A percentile compares a stretch with the other conserved stretches of the same genome.
phyloP scores from a whole-genome alignment of 2,797 vertebrate species.

The Carapus acus region DNA sequence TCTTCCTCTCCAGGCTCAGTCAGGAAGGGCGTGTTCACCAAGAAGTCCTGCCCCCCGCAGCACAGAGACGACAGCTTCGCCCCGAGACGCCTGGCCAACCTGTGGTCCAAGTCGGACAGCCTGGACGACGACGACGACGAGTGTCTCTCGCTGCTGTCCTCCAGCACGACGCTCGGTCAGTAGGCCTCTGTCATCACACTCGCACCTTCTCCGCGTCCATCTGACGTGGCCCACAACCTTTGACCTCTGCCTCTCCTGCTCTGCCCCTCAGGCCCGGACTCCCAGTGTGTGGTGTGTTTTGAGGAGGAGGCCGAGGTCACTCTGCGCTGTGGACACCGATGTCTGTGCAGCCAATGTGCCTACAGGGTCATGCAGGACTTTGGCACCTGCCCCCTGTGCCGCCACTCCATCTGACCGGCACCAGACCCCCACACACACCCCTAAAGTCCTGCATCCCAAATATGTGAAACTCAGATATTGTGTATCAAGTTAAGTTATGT shows the following conservation, averaged over 20 bases:
- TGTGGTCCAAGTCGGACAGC: background rate
- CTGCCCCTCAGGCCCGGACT: background rate
- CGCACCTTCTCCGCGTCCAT: no score
- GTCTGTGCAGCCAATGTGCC: slow-evolving; percentile 66
- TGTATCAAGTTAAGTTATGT: no score
- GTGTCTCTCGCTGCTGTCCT: background rate
- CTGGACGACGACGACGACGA: background rate
- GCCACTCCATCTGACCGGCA: slow-evolving; percentile 14
- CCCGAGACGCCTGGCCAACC: background rate
- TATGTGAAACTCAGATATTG: no score
- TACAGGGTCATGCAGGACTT: slow-evolving; percentile 46
- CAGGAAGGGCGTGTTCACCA: slow-evolving; percentile 23
- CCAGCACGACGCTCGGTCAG: slow-evolving; percentile 20
- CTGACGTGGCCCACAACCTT: background rate
- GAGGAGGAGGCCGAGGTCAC: slow-evolving; percentile 15
- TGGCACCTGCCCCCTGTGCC: slow-evolving; percentile 76
- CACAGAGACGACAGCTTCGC: background rate
- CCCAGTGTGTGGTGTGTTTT: slow-evolving; percentile 68
- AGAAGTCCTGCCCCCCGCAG: slow-evolving; percentile 57
- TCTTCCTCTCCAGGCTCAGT: slow-evolving; percentile 58
- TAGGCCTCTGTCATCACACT: background rate
- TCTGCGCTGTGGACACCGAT: slow-evolving; percentile 71
- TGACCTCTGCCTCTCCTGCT: slow-evolving; percentile 15
- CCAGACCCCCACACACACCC: background rate
- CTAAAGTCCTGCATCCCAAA: background rate